These are phyloP conservation scores for Lethenteron reissneri DNA, from an alignment of 2,113 vertebrate species.

Conservation along the genomic window DNA sequence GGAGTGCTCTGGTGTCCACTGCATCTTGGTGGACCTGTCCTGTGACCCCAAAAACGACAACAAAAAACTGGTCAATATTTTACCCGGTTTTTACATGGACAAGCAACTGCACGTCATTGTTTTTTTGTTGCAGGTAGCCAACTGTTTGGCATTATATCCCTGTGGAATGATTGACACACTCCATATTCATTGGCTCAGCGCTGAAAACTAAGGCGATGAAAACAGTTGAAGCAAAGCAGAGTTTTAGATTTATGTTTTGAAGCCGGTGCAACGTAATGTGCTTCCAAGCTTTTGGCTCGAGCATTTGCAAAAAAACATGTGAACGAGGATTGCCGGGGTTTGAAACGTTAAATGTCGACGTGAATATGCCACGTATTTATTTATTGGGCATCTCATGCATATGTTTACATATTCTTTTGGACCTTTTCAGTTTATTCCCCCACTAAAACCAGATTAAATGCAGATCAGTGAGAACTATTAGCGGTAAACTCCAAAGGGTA, in stretches of 20 bases:
- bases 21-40: conserved; percentile 44
- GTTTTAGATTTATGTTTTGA: no score
- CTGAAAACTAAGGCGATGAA: neutral
- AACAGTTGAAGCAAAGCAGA: neutral
- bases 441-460: conserved; percentile 6
- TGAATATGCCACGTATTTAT: conserved; percentile 1
- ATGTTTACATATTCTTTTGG: neutral
- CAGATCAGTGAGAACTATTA: conserved; percentile 3
- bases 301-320: neutral
- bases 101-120: neutral
- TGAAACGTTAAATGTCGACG: neutral
- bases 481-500: conserved; percentile 2
- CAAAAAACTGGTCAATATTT: neutral
- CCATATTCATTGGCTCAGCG: neutral
- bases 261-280: neutral
- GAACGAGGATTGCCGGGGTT: neutral
- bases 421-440: neutral
- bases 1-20: conserved; percentile 99
- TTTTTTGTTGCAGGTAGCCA: neutral
- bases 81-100: neutral
- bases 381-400: neutral
- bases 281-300: neutral
- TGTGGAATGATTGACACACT: neutral
- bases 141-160: neutral
- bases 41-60: neutral